Conservation (phyloP, 2,113 vertebrate species). For the Ahaetulla prasina region DNA sequence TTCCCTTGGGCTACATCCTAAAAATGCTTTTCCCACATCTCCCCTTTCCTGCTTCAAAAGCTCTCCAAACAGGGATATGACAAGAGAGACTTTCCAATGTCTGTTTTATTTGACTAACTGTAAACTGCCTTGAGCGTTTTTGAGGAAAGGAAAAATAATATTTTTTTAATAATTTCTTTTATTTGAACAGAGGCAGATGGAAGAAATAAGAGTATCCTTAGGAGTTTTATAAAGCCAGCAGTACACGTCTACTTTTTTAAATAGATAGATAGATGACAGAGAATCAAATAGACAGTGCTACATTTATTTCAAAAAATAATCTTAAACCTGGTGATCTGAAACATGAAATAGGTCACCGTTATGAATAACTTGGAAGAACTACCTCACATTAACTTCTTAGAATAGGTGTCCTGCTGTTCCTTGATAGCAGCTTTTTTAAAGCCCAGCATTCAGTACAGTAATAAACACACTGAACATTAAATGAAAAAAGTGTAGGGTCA, state of each 20-base stretch:
- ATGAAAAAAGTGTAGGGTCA: neutral
- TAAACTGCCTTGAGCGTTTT: neutral
- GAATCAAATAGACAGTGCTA: neutral
- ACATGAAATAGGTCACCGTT: constrained; percentile 33
- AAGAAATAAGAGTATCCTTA: neutral
- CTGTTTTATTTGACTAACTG: neutral
- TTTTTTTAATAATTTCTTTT: neutral
- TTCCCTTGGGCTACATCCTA: neutral
- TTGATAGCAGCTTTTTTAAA: neutral
- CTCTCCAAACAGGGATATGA: neutral
- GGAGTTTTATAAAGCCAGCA: neutral
- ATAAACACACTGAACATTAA: neutral
- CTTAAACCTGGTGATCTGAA: neutral
- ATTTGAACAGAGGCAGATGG: neutral
- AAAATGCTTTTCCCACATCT: neutral
- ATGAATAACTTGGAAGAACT: constrained; percentile 2
- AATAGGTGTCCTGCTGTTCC: neutral
- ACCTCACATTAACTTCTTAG: neutral
- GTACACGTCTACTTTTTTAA: neutral
- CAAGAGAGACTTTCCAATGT: neutral
- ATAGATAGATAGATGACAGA: neutral
- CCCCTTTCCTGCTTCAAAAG: neutral
- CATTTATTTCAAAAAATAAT: neutral
- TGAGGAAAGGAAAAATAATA: neutral
- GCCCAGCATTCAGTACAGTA: accelerated